Conservation (phyloP, 1,140 invertebrate species). For the Laodelphax striatellus region DNA sequence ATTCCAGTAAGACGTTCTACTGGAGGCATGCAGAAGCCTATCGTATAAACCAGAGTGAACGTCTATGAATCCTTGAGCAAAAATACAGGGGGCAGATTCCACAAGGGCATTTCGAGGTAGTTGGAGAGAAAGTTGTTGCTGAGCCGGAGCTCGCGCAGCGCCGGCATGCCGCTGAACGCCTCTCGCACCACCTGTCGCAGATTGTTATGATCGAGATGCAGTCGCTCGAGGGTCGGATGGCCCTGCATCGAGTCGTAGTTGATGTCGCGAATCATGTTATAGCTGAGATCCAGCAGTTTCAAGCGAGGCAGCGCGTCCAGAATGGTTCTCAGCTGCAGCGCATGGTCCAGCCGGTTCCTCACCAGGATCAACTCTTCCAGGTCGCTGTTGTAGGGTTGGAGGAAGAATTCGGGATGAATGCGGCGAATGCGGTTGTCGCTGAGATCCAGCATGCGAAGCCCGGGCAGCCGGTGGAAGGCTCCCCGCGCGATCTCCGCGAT, state of each 20-base stretch:
- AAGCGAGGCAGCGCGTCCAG: constrained; percentile 54
- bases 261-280: constrained; percentile 46
- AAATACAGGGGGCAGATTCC: constrained; percentile 73
- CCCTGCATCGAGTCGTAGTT: constrained; percentile 60
- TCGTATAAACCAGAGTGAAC: background rate
- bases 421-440: constrained; percentile 64
- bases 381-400: constrained; percentile 44
- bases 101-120: constrained; percentile 48
- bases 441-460: constrained; percentile 57
- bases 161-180: constrained; percentile 68
- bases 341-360: constrained; percentile 60
- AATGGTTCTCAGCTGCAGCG: constrained; percentile 54
- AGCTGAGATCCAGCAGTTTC: constrained; percentile 23
- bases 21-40: no score
- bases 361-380: constrained; percentile 65
- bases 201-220: constrained; percentile 69
- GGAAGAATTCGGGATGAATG: constrained; percentile 68
- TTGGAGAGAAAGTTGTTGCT: constrained; percentile 63
- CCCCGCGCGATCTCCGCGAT: constrained; percentile 64
- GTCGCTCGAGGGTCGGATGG: constrained; percentile 61
- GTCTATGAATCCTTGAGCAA: constrained; percentile 50
- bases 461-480: constrained; percentile 64
- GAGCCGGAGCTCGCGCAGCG: constrained; percentile 62
- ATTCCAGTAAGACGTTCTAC: no score
- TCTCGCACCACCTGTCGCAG: constrained; percentile 58